Percentiles rank a stretch among this genome's conserved stretches.
Conservation (phyloP, 23 tunicate genomes). For the Trididemnum clinides region DNA sequence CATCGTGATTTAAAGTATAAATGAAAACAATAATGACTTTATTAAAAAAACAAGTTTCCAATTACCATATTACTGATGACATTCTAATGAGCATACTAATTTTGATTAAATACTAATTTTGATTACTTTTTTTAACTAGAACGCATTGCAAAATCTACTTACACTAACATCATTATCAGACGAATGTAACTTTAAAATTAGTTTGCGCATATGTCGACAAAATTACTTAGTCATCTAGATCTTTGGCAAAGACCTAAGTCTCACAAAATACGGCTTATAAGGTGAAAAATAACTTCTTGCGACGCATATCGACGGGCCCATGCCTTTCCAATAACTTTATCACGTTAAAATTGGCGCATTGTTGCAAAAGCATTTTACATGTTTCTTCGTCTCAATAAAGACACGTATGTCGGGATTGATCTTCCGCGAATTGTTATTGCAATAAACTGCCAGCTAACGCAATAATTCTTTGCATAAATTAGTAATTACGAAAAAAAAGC, state of each 20-base stretch:
- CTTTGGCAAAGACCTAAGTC: not conserved
- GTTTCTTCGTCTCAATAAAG: not conserved
- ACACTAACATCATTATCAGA: not conserved
- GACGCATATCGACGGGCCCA: not conserved
- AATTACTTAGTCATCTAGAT: not conserved
- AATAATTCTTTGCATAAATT: too few relatives aligned
- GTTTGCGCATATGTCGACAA: not conserved
- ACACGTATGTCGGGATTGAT: not conserved
- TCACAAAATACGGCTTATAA: not conserved
- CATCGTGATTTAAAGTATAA: too few relatives aligned
- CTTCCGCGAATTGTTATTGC: constrained; percentile 15
- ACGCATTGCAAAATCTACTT: too few relatives aligned
- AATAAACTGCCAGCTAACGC: too few relatives aligned
- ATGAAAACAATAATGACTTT: too few relatives aligned
- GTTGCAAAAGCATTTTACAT: not conserved
- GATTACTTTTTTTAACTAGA: too few relatives aligned
- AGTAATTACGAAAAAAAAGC: too few relatives aligned
- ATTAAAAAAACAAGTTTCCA: too few relatives aligned
- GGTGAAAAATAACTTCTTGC: not conserved
- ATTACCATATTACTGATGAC: too few relatives aligned
- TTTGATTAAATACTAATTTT: too few relatives aligned
- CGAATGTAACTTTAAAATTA: not conserved
- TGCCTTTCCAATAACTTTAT: not conserved
- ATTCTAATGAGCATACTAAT: too few relatives aligned
- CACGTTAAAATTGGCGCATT: constrained; percentile 23